Conservation (phyloP, 2,797 vertebrate species). For the Lophura swinhoii region DNA sequence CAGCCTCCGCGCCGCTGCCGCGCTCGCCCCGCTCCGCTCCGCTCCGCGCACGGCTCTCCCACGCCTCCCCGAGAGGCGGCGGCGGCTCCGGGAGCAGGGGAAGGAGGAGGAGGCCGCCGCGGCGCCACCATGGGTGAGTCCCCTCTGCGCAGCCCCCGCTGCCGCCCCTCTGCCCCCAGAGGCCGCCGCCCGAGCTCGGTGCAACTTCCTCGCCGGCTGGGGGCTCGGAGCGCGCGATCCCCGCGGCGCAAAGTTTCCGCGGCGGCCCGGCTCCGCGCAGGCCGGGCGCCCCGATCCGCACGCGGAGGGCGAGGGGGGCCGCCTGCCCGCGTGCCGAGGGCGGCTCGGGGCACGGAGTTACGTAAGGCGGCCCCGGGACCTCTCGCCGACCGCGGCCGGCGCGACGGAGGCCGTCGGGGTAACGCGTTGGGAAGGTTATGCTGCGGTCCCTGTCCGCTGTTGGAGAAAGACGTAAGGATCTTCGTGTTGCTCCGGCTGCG, state of each 20-base stretch:
- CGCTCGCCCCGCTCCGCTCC: not conserved
- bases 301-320: not conserved
- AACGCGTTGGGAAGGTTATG: not conserved
- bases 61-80: constrained; percentile 14
- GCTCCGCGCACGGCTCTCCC: not conserved
- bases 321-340: not conserved
- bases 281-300: not conserved
- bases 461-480: not conserved
- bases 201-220: not conserved
- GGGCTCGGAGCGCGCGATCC: not conserved
- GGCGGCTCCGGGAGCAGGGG: not conserved
- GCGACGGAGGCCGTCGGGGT: constrained; percentile 24
- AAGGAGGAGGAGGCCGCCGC: not conserved
- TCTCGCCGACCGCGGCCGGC: not conserved
- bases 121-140: constrained; percentile 67
- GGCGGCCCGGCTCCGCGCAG: not conserved
- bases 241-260: constrained; percentile 30
- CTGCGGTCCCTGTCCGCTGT: not conserved
- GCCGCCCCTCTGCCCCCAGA: not conserved
- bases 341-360: not conserved
- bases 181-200: not conserved
- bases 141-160: not conserved
- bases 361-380: constrained; percentile 34
- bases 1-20: not conserved
- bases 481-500: not conserved